A percentile compares a stretch with the other conserved stretches of the same genome.
Evolutionary conservation across 2,797 vertebrate species (phyloP).

Genomic region (Loris lydekkerianus): DNA sequence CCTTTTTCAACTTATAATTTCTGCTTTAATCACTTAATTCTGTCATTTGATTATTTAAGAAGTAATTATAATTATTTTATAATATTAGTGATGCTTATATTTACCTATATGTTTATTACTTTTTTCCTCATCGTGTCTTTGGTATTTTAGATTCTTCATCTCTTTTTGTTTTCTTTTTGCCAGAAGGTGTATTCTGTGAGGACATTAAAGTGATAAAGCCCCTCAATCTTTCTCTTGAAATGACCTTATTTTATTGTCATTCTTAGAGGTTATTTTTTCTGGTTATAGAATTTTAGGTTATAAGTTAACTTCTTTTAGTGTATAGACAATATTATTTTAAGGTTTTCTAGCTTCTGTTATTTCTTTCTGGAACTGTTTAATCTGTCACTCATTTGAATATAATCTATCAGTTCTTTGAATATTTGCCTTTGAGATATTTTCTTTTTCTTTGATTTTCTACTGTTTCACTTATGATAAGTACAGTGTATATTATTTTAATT

Average conservation of each 20-base stretch:
- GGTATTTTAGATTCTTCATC: slow-evolving; percentile 12
- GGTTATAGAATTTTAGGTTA: slow-evolving; percentile 10
- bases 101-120: not conserved
- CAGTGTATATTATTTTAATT: not conserved
- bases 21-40: slow-evolving; percentile 6
- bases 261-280: slow-evolving; percentile 27
- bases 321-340: not conserved
- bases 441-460: not conserved
- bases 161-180: slow-evolving; percentile 15
- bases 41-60: not conserved
- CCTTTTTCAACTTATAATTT: slow-evolving; percentile 8
- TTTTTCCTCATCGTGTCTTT: not conserved
- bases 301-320: slow-evolving; percentile 5
- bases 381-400: not conserved
- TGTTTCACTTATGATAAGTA: not conserved
- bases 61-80: slow-evolving; percentile 35
- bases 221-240: slow-evolving; percentile 2
- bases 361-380: not conserved
- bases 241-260: slow-evolving; percentile 8
- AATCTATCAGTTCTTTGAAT: not conserved
- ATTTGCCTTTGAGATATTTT: slow-evolving; percentile 49
- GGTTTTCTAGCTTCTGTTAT: not conserved
- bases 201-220: not conserved
- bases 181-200: slow-evolving; percentile 3
- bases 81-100: slow-evolving; percentile 27